Evolutionary conservation across 2,797 vertebrate genomes (phyloP).

Genomic region (Petrocephalus sullivani): DNA sequence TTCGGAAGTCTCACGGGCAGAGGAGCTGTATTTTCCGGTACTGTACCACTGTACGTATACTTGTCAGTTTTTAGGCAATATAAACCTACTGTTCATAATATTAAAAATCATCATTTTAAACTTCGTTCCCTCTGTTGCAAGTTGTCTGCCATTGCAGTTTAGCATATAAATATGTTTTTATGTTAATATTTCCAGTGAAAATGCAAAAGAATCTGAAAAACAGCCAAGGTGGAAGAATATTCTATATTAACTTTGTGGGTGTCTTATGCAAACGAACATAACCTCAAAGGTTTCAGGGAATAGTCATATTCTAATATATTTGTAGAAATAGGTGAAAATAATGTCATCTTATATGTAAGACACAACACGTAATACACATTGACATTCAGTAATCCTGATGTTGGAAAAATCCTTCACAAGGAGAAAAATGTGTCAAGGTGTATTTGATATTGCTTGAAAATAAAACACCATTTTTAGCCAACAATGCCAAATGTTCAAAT

Average conservation of each 20-base stretch:
- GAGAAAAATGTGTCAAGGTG: neutral
- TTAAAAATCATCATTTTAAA: neutral
- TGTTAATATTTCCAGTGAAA: conserved; percentile 1
- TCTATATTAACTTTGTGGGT: neutral
- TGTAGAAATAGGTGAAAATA: neutral
- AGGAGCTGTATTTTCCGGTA: neutral
- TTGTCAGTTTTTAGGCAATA: neutral
- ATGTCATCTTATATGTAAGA: neutral
- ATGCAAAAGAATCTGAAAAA: neutral
- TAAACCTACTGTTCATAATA: neutral
- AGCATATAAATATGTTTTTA: conserved; percentile 3
- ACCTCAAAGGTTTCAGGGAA: neutral
- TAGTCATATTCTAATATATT: neutral
- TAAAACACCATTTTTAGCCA: neutral
- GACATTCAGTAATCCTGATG: neutral
- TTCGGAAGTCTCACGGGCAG: neutral
- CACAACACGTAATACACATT: neutral
- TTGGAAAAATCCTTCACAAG: neutral
- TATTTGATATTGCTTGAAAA: neutral
- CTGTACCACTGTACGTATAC: neutral
- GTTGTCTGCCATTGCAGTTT: neutral
- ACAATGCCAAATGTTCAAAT: neutral
- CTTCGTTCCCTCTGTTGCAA: neutral
- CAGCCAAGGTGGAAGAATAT: neutral
- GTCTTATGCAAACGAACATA: neutral